phyloP scores from a whole-genome alignment of 2,888 invertebrate genomes.

The Clepsis dumicolana region DNA sequence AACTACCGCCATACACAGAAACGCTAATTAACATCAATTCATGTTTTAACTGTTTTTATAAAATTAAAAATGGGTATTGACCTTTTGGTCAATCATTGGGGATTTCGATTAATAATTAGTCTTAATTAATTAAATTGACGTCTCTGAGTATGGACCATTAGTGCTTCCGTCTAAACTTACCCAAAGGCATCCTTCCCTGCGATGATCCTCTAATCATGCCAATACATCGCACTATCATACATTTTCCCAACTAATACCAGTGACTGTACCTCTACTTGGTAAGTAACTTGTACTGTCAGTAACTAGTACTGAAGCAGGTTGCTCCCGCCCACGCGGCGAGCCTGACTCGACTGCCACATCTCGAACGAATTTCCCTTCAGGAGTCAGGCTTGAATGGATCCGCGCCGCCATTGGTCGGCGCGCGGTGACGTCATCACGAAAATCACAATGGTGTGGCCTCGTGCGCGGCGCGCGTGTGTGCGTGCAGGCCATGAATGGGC shows the following conservation, averaged over 20 bases:
- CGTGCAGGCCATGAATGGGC: conserved; percentile 72
- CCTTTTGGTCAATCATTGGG: no score
- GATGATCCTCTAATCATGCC: conserved; percentile 30
- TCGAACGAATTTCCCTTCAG: conserved; percentile 86
- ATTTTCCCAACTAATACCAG: neutral
- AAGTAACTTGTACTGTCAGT: conserved; percentile 7
- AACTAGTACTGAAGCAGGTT: conserved; percentile 37
- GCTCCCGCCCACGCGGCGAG: conserved; percentile 64
- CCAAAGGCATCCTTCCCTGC: conserved; percentile 1
- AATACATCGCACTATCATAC: conserved; percentile 24
- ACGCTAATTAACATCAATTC: neutral
- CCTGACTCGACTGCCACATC: conserved; percentile 78
- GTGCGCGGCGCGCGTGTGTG: conserved; percentile 57
- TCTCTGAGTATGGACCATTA: neutral
- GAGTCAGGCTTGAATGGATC: conserved; percentile 90
- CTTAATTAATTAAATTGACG: neutral
- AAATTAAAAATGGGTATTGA: no score
- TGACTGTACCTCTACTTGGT: neutral
- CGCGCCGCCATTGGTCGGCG: conserved; percentile 85
- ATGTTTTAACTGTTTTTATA: neutral
- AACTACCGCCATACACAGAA: conserved; percentile 5
- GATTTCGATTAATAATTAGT: neutral
- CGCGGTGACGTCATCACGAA: conserved; percentile 90
- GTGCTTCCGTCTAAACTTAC: conserved; percentile 27
- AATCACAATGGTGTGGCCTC: conserved; percentile 87